phyloP scores from a whole-genome alignment of 1,140 invertebrate species.

The Tenebrio molitor region DNA sequence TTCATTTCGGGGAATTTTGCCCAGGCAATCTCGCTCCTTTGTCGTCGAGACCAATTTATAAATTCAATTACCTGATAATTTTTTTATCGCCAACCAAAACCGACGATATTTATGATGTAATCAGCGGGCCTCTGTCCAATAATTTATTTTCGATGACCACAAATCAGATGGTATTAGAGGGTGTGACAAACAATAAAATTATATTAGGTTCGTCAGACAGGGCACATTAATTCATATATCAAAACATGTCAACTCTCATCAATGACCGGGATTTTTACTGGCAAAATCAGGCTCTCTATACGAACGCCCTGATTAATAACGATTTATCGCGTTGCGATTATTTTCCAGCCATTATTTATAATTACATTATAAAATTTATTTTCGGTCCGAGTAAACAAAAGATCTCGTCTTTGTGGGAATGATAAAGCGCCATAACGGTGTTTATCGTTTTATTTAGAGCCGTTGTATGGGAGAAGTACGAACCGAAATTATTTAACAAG shows the following conservation, averaged over 20 bases:
- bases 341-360: slow-evolving; percentile 31
- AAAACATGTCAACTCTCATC: slow-evolving; percentile 45
- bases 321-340: slow-evolving; percentile 35
- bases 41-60: too few relatives aligned
- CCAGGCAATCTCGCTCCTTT: too few relatives aligned
- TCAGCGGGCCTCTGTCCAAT: slow-evolving; percentile 16
- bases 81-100: slow-evolving; percentile 13
- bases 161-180: slow-evolving; percentile 42
- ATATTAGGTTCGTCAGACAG: slow-evolving; percentile 42
- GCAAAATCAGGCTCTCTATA: slow-evolving; percentile 9
- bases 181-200: slow-evolving; percentile 52
- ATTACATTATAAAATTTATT: slow-evolving; percentile 17
- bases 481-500: slow-evolving; percentile 36
- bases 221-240: slow-evolving; percentile 47
- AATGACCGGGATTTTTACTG: slow-evolving; percentile 39
- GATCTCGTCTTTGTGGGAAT: background rate
- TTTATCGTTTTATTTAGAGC: slow-evolving; percentile 14
- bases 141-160: slow-evolving; percentile 49
- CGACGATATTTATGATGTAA: slow-evolving; percentile 32
- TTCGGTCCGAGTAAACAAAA: background rate
- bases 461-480: slow-evolving; percentile 8
- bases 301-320: slow-evolving; percentile 38
- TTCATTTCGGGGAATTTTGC: too few relatives aligned
- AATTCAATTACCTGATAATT: background rate
- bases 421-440: background rate